Evolutionary conservation across 2,113 vertebrate species (phyloP), one percentile per base, ranked within the genome.

Genomic region (Anarrhichthys ocellatus): DNA sequence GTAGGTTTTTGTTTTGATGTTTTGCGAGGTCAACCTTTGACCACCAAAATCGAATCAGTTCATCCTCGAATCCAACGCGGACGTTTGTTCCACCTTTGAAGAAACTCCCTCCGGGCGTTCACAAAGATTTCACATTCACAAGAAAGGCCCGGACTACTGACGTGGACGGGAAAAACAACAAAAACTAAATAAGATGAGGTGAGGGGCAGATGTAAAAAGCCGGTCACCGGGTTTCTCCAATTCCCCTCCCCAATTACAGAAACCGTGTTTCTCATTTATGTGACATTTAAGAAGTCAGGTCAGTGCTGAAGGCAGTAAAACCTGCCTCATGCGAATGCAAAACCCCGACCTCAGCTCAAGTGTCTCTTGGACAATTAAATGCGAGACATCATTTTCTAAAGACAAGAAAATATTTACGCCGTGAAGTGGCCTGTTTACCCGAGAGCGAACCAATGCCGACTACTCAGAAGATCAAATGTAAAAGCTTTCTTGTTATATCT

Each of bases 201-300:
- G 18, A 54, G 9, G 29, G 27, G 44, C 50, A 17, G 5, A 32
- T 42, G 24, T 42, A 32, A 27, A 32, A 54, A 54, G 40, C 42
- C 1, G 6, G 63, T 29, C 46, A 69, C 10, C 0, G 29, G 42
- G 0, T 61, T 70, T 54, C 69, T 82, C 0, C n/a, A 64, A 80
- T 78, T 74, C 40, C n/a, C 29, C 27, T 9, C 38, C 44, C 67
- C 59, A 75, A 46, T 54, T 69, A 69, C 17, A 1, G 20, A 44
- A 66, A 27, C 62, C 6, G 0, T 56, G 18, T 71, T 85, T 71
- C 59, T 72, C 34, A 20, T 15, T 42, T 64, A 54, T 50, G 18
- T 52, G 46, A 73, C 52, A 17, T 72, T 56, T n/a, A 27, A 62
- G 2, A 82, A 59, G 52, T 66, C 10, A 80, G 68, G 56, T 77